phyloP scores from a whole-genome alignment of 2,113 vertebrate genomes.

The Grallaria varia region DNA sequence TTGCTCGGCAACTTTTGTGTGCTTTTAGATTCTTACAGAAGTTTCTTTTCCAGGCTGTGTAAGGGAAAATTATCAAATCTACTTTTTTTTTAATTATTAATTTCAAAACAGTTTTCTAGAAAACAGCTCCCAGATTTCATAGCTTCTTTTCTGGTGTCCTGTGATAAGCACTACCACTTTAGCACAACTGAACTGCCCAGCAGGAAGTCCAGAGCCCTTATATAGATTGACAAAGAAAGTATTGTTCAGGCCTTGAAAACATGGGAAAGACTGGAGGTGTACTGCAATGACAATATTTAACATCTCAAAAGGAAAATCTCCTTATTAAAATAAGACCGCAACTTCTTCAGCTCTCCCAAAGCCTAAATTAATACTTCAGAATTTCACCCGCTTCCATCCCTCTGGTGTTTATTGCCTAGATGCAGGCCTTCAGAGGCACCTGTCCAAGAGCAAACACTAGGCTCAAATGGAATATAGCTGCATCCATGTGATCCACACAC shows the following conservation, averaged over 20 bases:
- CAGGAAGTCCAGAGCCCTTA: background rate
- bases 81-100: background rate
- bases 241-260: background rate
- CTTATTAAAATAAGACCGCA: background rate
- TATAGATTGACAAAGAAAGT: background rate
- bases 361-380: background rate
- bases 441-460: background rate
- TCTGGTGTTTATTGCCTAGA: background rate
- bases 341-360: background rate
- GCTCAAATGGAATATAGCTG: background rate
- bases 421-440: background rate
- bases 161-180: background rate
- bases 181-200: background rate
- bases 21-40: background rate
- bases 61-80: background rate
- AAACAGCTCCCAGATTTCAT: background rate
- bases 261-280: background rate
- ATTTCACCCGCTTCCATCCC: background rate
- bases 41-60: background rate
- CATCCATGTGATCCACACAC: background rate
- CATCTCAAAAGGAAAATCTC: background rate
- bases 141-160: background rate
- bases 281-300: background rate
- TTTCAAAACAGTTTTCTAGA: background rate
- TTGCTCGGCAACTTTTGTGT: background rate